These are phyloP conservation scores for Meandrusa payeni DNA, from an alignment of 2,888 invertebrate species.

Conservation along the genomic window DNA sequence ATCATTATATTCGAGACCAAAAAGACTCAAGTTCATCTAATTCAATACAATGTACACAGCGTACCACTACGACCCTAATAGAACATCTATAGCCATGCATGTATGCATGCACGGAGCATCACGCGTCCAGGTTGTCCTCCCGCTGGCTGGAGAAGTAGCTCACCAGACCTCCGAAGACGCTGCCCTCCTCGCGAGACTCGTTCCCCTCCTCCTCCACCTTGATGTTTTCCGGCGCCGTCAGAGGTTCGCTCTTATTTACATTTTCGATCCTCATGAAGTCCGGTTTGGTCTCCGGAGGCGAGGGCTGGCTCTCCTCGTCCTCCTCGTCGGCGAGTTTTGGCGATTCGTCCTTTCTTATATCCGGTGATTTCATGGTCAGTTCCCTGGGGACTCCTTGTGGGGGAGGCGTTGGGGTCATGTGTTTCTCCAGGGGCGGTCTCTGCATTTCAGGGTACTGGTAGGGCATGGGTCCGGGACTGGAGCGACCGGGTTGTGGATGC, in stretches of 20 bases:
- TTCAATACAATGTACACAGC: constrained; percentile 55
- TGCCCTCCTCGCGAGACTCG: constrained; percentile 77
- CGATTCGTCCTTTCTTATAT: constrained; percentile 8
- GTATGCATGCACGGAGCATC: constrained; percentile 44
- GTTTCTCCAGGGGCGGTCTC: constrained; percentile 35
- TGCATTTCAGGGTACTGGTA: constrained; percentile 37
- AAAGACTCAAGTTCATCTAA: constrained; percentile 60
- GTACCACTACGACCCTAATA: constrained; percentile 42
- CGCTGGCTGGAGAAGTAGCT: constrained; percentile 95
- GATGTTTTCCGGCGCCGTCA: constrained; percentile 20
- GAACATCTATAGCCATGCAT: constrained; percentile 50
- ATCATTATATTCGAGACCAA: constrained; percentile 74
- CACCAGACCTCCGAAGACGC: constrained; percentile 94
- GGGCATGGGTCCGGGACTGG: constrained; percentile 16
- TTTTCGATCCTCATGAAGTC: constrained; percentile 29
- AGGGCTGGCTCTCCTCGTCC: constrained; percentile 16
- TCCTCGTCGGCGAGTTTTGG: constrained; percentile 23
- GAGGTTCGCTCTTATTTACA: constrained; percentile 26
- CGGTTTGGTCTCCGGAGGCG: constrained; percentile 31
- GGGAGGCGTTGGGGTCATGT: constrained; percentile 12
- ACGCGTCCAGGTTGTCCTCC: constrained; percentile 90
- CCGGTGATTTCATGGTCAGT: constrained; percentile 20
- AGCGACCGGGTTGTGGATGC: constrained; percentile 31
- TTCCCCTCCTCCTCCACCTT: constrained; percentile 18
- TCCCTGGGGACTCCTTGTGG: constrained; percentile 20